A percentile compares a stretch with the other conserved stretches of the same genome.
Evolutionary conservation across 2,888 invertebrate genomes (phyloP).

Genomic region (Crossocerus cetratus): DNA sequence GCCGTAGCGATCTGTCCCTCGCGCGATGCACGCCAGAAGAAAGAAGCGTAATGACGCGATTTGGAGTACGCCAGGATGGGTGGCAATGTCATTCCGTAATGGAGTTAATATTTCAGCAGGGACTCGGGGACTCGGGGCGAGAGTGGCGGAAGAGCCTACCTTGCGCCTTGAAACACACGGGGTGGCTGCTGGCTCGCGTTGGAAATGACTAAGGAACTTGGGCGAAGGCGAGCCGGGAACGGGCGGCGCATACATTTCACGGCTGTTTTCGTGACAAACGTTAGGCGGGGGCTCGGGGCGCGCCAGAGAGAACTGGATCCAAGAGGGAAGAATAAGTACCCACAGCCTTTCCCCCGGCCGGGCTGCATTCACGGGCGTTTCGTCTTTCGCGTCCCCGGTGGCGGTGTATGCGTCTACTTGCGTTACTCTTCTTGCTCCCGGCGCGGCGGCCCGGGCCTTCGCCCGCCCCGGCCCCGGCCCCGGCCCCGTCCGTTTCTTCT

Average conservation of each 20-base stretch:
- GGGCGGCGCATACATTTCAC: slow-evolving; percentile 63
- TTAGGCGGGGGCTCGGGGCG: slow-evolving; percentile 53
- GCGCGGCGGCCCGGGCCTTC: neutral
- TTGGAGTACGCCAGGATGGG: slow-evolving; percentile 50
- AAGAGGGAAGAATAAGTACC: slow-evolving; percentile 59
- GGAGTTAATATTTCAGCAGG: slow-evolving; percentile 62
- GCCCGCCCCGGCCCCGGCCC: neutral
- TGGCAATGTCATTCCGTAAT: slow-evolving; percentile 55
- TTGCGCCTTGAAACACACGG: slow-evolving; percentile 7
- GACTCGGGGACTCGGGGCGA: neutral
- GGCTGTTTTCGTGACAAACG: slow-evolving; percentile 67
- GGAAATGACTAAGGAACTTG: slow-evolving; percentile 55
- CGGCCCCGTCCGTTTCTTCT: neutral
- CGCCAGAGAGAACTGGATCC: slow-evolving; percentile 54
- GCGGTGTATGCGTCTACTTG: slow-evolving; percentile 1
- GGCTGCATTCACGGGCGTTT: neutral
- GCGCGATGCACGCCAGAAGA: too few relatives aligned
- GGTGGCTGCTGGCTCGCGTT: slow-evolving; percentile 3
- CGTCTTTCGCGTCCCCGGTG: neutral
- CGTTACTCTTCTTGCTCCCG: slow-evolving; percentile 9
- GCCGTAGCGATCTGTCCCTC: too few relatives aligned
- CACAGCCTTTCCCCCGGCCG: slow-evolving; percentile 16
- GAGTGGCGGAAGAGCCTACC: slow-evolving; percentile 26
- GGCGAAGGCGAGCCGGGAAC: slow-evolving; percentile 34
- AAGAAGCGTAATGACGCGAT: slow-evolving; percentile 39